These are phyloP conservation scores for Bergia puertoricense DNA, from an alignment of 92 coral and sea anemone species.

Conservation along the genomic window DNA sequence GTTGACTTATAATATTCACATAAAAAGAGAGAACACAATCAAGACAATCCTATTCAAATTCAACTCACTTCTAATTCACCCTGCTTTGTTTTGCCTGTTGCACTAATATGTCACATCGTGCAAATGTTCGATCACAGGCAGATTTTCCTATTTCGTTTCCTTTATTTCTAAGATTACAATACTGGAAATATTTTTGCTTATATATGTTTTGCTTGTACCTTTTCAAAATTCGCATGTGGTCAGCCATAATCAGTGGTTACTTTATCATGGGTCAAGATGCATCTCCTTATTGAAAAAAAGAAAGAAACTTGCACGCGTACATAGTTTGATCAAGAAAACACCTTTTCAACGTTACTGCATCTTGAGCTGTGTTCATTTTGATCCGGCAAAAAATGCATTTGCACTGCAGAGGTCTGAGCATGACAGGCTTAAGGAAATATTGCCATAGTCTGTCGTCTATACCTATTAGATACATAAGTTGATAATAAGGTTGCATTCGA, in stretches of 20 bases:
- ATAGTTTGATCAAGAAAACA: background rate
- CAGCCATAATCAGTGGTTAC: background rate
- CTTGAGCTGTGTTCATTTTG: background rate
- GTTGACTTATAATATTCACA: background rate
- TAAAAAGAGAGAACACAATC: background rate
- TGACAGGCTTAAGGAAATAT: background rate
- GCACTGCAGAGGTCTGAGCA: background rate
- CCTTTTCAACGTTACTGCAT: background rate
- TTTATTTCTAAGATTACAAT: background rate
- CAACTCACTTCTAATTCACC: background rate
- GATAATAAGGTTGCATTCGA: background rate
- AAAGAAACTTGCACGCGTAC: background rate
- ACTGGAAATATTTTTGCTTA: background rate
- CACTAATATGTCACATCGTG: background rate
- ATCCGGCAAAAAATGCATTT: background rate
- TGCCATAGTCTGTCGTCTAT: background rate
- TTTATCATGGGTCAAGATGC: background rate
- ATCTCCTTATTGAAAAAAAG: background rate
- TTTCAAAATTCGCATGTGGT: conserved; percentile 12
- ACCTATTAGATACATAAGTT: background rate
- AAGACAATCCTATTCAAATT: background rate
- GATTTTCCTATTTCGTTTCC: too few species aligned
- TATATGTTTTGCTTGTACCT: background rate
- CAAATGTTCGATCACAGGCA: background rate
- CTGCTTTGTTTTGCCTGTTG: background rate